These are phyloP conservation scores for Poeciliopsis gracilis DNA, from an alignment of 2,797 vertebrate species.

Conservation along the genomic window DNA sequence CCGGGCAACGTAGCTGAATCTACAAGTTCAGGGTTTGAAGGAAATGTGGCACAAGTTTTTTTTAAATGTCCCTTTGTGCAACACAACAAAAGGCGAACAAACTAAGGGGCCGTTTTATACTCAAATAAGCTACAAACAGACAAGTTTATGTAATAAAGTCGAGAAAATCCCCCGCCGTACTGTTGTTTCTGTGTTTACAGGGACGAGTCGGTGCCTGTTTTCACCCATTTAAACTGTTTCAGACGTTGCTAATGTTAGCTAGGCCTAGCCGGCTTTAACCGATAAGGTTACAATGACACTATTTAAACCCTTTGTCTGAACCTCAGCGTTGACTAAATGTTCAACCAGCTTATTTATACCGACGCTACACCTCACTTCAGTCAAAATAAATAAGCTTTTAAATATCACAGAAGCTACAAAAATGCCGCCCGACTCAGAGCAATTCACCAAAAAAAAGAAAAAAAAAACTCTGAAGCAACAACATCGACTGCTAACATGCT, in stretches of 20 bases:
- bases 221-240: constrained; percentile 29
- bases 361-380: rapidly evolving
- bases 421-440: not conserved
- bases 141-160: not conserved
- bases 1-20: not conserved
- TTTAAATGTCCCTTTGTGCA: constrained; percentile 3
- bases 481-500: constrained; percentile 56
- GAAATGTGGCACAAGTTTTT: not conserved
- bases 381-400: rapidly evolving
- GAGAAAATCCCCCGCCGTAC: not conserved
- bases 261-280: constrained; percentile 50
- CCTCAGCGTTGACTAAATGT: rapidly evolving
- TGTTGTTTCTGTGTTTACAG: constrained; percentile 25
- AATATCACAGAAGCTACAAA: not conserved
- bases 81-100: not conserved
- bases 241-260: constrained; percentile 44
- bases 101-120: not conserved
- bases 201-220: constrained; percentile 3
- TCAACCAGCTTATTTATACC: rapidly evolving
- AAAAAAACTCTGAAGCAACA: constrained; percentile 16
- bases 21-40: not conserved
- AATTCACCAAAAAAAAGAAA: not conserved
- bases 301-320: not conserved
- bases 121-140: not conserved
- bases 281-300: constrained; percentile 4